phyloP scores from a whole-genome alignment of 1,140 invertebrate genomes.

The Arctopsyche grandis region DNA sequence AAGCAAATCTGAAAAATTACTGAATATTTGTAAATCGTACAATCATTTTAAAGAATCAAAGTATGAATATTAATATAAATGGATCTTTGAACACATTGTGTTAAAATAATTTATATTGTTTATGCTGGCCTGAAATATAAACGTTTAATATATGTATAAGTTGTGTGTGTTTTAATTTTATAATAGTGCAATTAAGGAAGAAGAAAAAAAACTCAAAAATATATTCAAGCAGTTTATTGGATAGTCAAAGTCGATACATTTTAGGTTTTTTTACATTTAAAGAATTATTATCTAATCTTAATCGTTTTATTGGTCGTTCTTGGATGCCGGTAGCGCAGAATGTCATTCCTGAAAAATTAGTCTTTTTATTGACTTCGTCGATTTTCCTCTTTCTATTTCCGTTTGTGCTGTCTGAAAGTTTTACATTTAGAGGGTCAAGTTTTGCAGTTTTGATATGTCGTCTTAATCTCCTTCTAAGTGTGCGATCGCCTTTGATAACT shows the following conservation, averaged over 20 bases:
- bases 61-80: no score
- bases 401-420: background rate
- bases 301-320: background rate
- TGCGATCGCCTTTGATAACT: conserved; percentile 24
- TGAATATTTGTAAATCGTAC: no score
- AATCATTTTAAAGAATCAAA: no score
- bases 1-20: no score
- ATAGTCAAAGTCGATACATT: background rate
- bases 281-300: background rate
- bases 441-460: conserved; percentile 2
- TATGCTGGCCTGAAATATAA: no score
- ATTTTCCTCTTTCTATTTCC: background rate
- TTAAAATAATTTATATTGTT: no score
- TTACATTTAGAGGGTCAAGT: background rate
- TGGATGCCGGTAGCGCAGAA: background rate
- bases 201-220: background rate
- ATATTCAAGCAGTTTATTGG: background rate
- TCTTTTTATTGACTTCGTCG: no score
- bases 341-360: background rate
- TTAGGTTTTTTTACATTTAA: background rate
- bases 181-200: no score
- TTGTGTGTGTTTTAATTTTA: no score
- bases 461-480: background rate
- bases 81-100: no score
- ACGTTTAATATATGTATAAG: no score